These are phyloP conservation scores for Rhinoderma darwinii DNA, from an alignment of 2,113 vertebrate genomes.

Conservation along the genomic window DNA sequence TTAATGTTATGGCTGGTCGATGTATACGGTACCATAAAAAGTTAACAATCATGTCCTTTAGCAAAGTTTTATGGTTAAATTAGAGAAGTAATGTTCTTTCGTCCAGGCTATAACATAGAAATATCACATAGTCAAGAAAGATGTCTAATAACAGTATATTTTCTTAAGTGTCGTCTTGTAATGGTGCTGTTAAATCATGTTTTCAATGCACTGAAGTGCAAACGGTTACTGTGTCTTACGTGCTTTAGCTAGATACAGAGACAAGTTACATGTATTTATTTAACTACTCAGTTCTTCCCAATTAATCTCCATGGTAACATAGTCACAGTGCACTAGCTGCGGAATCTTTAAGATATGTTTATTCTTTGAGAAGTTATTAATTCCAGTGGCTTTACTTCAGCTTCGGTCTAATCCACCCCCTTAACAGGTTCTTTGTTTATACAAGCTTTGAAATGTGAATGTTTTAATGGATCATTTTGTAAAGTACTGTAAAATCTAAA, in stretches of 20 bases:
- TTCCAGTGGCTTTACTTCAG: conserved; percentile 57
- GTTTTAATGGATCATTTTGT: background rate
- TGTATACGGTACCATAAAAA: too few relatives aligned
- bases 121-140: background rate
- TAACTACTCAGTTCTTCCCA: conserved; percentile 56
- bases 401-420: conserved; percentile 45
- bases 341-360: conserved; percentile 59
- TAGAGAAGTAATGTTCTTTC: background rate
- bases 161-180: conserved; percentile 8
- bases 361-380: conserved; percentile 60
- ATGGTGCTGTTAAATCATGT: conserved; percentile 38
- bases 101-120: background rate
- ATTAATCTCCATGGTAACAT: conserved; percentile 60
- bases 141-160: conserved; percentile 30
- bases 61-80: background rate
- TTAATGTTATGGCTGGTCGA: too few relatives aligned
- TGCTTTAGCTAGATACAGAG: conserved; percentile 38
- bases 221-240: conserved; percentile 42
- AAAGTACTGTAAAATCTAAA: background rate
- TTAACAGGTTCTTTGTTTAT: conserved; percentile 57
- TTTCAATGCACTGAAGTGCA: conserved; percentile 34
- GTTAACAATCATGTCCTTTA: background rate
- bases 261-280: conserved; percentile 57
- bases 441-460: conserved; percentile 28
- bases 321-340: conserved; percentile 47